These are phyloP conservation scores for Acleris literana DNA, from an alignment of 2,888 invertebrate species.

Conservation along the genomic window DNA sequence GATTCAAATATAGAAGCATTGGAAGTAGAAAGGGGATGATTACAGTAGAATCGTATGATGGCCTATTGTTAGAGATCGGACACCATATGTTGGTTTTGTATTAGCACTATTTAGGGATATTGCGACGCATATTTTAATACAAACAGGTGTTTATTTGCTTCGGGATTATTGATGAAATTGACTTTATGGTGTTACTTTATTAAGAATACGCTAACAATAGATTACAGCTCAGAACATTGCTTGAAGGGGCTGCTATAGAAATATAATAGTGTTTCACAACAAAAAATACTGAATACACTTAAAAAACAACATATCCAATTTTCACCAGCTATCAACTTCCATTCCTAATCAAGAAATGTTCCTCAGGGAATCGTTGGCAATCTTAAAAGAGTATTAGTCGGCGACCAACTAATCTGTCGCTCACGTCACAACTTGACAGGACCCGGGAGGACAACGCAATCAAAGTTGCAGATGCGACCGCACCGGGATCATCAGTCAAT, in stretches of 20 bases:
- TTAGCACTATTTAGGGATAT: slow-evolving; percentile 65
- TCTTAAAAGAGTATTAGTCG: slow-evolving; percentile 35
- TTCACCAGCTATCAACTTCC: slow-evolving; percentile 13
- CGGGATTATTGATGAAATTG: slow-evolving; percentile 43
- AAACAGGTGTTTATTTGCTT: slow-evolving; percentile 62
- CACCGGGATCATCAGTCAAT: slow-evolving; percentile 54
- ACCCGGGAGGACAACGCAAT: slow-evolving; percentile 52
- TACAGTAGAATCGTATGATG: slow-evolving; percentile 60
- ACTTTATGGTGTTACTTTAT: slow-evolving; percentile 36
- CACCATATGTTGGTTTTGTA: slow-evolving; percentile 75
- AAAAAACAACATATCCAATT: too few species aligned
- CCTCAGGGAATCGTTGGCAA: slow-evolving; percentile 24
- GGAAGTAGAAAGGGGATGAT: slow-evolving; percentile 72
- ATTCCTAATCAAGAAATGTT: slow-evolving; percentile 24
- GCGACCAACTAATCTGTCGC: slow-evolving; percentile 37
- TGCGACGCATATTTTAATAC: slow-evolving; percentile 74
- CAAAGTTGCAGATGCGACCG: slow-evolving; percentile 80
- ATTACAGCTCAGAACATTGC: neutral
- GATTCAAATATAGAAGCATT: slow-evolving; percentile 70
- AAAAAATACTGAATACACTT: too few species aligned
- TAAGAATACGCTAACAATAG: neutral
- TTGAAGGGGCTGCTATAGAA: too few species aligned
- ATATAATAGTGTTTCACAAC: too few species aligned
- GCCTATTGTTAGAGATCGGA: slow-evolving; percentile 62
- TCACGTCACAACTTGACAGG: slow-evolving; percentile 18